Base-by-base conservation (phyloP, 2,113 vertebrate genomes). In the Ammospiza nelsoni region DNA sequence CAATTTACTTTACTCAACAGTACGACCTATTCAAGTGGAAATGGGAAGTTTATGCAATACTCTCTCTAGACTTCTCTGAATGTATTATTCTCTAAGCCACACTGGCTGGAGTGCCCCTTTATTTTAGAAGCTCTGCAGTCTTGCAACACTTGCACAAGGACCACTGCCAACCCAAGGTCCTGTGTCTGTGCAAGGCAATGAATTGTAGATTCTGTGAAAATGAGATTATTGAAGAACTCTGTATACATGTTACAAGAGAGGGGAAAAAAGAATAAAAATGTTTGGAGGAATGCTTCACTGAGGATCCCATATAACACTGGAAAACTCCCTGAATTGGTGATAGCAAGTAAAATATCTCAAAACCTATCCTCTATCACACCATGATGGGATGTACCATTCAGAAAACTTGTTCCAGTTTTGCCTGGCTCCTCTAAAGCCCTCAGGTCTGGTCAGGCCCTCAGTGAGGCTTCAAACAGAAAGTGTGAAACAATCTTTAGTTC, bases 121-220 rank as follows among this genome's bases (percentile, higher is more conserved):
- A 21, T 39, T 41, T 86, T 15, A 46, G 41, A 83, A 91, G 31
- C 33, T 65, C 37, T 49, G 31, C 13, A 73, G 15, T 31, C 55
- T 74, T 72, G 54, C 31, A 73, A 35, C 35, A 25, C 29, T 78
- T 75, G 61, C 48, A 52, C 16, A 37, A 54, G 35, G 21, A 72
- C 41, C 0, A 3, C 54, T 61, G 58, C 31, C 84, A 91, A 54
- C 25, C 7, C 11, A 23, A 48, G 4, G 15, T 72, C 44, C 37
- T 37, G 1, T 62, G 51, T 69, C 46, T 22, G 5, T 20, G 23
- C 0, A 0, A 48, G 44, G 27, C 2, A 6, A 58, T 6, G 7
- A 84, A 75, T 0, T 61, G 27, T 74, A 84, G 37, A 78, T 48
- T 67, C 43, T 82, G 48, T 21, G 12, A 72, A 82, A 17, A 52